phyloP scores from a whole-genome alignment of 2,888 invertebrate genomes.

The Pomacea canaliculata region DNA sequence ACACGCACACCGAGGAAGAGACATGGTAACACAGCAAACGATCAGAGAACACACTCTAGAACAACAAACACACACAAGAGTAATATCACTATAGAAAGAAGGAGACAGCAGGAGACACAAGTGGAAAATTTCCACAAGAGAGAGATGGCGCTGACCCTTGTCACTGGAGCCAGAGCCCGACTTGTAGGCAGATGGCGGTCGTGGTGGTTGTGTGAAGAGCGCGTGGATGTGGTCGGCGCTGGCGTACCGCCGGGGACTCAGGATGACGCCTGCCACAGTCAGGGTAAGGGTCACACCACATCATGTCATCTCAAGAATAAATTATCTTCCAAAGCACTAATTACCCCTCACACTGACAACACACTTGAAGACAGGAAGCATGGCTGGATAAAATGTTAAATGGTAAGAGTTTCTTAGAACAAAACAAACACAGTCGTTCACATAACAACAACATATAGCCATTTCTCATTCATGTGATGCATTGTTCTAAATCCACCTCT shows the following conservation, averaged over 20 bases:
- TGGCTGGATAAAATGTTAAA: too few species aligned
- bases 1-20: neutral
- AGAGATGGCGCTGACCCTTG: conserved; percentile 43
- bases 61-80: too few species aligned
- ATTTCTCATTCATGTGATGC: too few species aligned
- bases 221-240: conserved; percentile 64
- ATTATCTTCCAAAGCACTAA: too few species aligned
- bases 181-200: conserved; percentile 58
- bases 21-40: neutral
- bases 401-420: too few species aligned
- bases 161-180: conserved; percentile 57
- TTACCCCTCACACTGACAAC: too few species aligned
- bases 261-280: conserved; percentile 50
- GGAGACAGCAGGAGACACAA: neutral
- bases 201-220: conserved; percentile 52
- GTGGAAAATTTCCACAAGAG: neutral
- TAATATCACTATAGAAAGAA: neutral
- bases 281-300: neutral
- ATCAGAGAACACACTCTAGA: too few species aligned
- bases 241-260: conserved; percentile 61
- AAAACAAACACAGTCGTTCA: too few species aligned
- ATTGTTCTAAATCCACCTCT: too few species aligned
- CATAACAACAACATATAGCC: too few species aligned
- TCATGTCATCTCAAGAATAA: too few species aligned
- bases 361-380: too few species aligned